phyloP scores from a whole-genome alignment of 2,888 invertebrate species.

The Sclerodermus sp. region DNA sequence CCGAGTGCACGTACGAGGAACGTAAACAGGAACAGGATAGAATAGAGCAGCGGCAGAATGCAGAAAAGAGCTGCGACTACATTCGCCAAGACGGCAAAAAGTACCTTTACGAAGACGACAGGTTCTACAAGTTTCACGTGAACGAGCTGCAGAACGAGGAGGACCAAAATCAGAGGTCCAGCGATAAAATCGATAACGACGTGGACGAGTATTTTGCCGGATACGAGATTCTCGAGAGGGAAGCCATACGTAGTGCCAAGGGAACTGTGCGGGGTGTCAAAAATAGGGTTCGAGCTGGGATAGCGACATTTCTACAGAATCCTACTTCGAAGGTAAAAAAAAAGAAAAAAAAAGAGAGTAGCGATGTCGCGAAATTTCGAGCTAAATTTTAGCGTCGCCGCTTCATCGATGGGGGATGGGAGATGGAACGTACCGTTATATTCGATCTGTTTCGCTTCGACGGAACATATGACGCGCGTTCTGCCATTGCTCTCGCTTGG shows the following conservation, averaged over 20 bases:
- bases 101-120: constrained; percentile 72
- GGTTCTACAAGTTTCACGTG: constrained; percentile 80
- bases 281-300: constrained; percentile 91
- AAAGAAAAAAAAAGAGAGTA: no score
- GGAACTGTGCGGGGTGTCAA: constrained; percentile 93
- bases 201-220: constrained; percentile 75
- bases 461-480: no score
- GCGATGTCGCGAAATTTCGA: no score
- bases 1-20: constrained; percentile 71
- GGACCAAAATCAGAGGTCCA: constrained; percentile 27
- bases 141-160: constrained; percentile 66
- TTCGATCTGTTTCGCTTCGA: no score
- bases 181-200: constrained; percentile 57
- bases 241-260: constrained; percentile 86
- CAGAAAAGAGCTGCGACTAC: constrained; percentile 33
- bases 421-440: no score
- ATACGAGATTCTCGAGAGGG: constrained; percentile 71
- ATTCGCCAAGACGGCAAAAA: constrained; percentile 60
- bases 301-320: constrained; percentile 90
- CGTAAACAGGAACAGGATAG: constrained; percentile 61
- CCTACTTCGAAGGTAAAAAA: constrained; percentile 75
- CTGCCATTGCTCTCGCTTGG: no score
- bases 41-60: constrained; percentile 33
- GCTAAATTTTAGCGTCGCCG: no score
- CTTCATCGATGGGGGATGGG: no score